Percentiles rank a stretch among this genome's conserved stretches.
These are phyloP conservation scores for Schizopygopsis pylzovi DNA, from an alignment of 2,797 vertebrate species.

Conservation along the genomic window DNA sequence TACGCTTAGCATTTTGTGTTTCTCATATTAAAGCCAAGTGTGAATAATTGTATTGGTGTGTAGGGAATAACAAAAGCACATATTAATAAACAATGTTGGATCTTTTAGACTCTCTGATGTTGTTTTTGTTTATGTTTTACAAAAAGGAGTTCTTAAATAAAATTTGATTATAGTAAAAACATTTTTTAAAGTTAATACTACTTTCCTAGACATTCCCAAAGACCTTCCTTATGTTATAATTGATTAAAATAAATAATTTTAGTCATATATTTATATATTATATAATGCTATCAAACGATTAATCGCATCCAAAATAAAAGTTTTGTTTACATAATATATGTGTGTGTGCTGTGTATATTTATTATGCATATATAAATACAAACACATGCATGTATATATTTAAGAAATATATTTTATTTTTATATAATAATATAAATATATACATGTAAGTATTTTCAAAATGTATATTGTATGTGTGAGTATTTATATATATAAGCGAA, in stretches of 20 bases:
- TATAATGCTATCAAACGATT: too few relatives aligned
- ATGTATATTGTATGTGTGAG: too few relatives aligned
- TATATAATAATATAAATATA: too few relatives aligned
- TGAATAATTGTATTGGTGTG: constrained; percentile 25
- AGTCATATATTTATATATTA: neutral
- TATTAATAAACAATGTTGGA: constrained; percentile 52
- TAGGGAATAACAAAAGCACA: constrained; percentile 51
- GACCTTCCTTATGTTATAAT: neutral
- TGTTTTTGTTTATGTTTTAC: neutral
- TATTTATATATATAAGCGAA: too few relatives aligned
- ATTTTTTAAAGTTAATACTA: neutral
- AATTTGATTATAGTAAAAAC: too few relatives aligned
- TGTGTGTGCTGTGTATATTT: too few relatives aligned
- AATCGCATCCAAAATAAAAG: too few relatives aligned
- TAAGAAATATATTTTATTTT: too few relatives aligned
- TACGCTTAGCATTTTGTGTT: constrained; percentile 22
- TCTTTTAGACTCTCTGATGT: constrained; percentile 16
- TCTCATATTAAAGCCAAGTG: constrained; percentile 33
- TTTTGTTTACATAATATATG: too few relatives aligned
- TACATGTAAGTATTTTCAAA: too few relatives aligned
- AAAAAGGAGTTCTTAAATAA: neutral
- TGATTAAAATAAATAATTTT: neutral
- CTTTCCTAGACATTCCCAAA: neutral
- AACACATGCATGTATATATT: too few relatives aligned
- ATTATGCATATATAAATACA: too few relatives aligned